phyloP scores from a whole-genome alignment of 2,888 invertebrate genomes.

The Corbicula japonica region DNA sequence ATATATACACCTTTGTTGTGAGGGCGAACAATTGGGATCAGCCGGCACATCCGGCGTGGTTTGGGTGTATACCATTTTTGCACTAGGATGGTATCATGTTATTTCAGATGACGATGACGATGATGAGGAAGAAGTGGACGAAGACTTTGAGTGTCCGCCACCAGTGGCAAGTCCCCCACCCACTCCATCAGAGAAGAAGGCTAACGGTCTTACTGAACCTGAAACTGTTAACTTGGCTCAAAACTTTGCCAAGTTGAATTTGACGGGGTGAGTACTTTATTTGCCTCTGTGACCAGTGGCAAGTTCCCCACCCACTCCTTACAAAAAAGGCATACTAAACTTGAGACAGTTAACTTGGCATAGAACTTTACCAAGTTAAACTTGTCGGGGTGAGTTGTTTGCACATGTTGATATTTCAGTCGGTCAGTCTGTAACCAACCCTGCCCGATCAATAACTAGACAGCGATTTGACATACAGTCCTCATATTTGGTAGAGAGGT shows the following conservation, averaged over 20 bases:
- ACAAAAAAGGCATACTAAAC: constrained; percentile 23
- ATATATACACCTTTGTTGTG: too few relatives aligned
- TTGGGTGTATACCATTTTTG: too few relatives aligned
- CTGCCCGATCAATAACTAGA: too few relatives aligned
- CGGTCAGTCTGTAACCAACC: too few relatives aligned
- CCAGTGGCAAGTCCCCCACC: constrained; percentile 52
- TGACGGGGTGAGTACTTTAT: constrained; percentile 76
- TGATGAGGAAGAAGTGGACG: constrained; percentile 64
- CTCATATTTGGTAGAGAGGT: too few relatives aligned
- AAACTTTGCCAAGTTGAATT: constrained; percentile 80
- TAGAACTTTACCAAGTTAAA: constrained; percentile 81
- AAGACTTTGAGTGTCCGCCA: constrained; percentile 70
- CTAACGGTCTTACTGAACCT: constrained; percentile 27
- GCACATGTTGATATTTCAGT: too few relatives aligned
- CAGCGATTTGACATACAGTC: too few relatives aligned
- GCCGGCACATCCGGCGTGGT: too few relatives aligned
- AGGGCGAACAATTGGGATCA: too few relatives aligned
- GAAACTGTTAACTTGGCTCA: constrained; percentile 60
- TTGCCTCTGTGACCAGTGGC: constrained; percentile 25
- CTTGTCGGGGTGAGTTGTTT: constrained; percentile 76
- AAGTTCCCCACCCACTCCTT: constrained; percentile 51
- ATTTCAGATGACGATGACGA: constrained; percentile 66
- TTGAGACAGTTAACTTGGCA: constrained; percentile 47
- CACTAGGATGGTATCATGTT: too few relatives aligned
- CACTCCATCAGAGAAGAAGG: constrained; percentile 30